Evolutionary conservation across 1,140 invertebrate species (phyloP).

Genomic region (Triops longicaudatus): DNA sequence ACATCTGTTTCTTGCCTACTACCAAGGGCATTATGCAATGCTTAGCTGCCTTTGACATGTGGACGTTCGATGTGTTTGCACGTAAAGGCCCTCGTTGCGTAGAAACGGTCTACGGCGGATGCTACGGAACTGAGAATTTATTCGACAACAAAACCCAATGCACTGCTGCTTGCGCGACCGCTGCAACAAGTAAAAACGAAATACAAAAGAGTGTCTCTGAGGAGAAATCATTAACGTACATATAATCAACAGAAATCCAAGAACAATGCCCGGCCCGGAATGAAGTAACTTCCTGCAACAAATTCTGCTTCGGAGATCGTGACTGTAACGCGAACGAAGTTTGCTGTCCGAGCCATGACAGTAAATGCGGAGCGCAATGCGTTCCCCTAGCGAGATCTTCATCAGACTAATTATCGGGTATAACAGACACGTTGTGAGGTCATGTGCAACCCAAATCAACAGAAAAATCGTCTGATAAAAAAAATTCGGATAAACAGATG

Average conservation of each 20-base stretch:
- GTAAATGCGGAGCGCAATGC: background rate
- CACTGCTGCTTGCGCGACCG: constrained; percentile 31
- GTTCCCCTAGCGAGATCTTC: background rate
- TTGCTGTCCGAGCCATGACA: background rate
- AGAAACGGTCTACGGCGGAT: constrained; percentile 32
- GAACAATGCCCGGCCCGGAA: background rate
- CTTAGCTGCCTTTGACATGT: constrained; percentile 24
- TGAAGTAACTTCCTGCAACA: background rate
- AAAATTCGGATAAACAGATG: too few species aligned
- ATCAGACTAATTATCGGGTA: too few species aligned
- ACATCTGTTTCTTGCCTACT: constrained; percentile 16
- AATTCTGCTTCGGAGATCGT: background rate
- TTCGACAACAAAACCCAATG: constrained; percentile 34
- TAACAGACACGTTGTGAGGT: too few species aligned
- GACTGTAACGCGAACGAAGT: background rate
- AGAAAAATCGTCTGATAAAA: too few species aligned
- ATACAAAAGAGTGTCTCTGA: too few species aligned
- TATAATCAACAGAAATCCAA: background rate
- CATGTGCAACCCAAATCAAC: too few species aligned
- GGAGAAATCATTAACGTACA: too few species aligned
- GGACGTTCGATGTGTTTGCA: constrained; percentile 21
- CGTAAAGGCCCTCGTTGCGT: constrained; percentile 26
- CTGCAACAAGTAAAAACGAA: constrained; percentile 22
- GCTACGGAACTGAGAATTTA: constrained; percentile 32
- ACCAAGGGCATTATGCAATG: constrained; percentile 19